These are phyloP conservation scores for Ylistrum balloti DNA, from an alignment of 1,140 invertebrate genomes.

Conservation along the genomic window DNA sequence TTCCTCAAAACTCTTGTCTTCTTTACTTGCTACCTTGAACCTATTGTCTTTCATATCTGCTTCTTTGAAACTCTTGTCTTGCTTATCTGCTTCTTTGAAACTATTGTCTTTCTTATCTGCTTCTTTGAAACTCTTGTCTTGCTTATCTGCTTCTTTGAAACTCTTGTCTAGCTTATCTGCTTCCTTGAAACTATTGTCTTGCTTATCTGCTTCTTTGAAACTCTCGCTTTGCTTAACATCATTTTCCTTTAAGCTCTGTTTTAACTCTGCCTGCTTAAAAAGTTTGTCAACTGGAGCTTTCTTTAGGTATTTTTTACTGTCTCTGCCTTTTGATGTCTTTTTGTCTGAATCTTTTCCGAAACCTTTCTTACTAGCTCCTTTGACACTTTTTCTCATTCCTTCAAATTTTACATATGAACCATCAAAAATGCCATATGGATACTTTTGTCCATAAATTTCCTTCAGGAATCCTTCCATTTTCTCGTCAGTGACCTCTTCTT, in stretches of 20 bases:
- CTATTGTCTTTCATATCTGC: background rate
- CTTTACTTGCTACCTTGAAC: background rate
- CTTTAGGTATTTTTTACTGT: too few relatives aligned
- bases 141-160: conserved; percentile 4
- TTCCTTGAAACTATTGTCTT: background rate
- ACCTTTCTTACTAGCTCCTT: too few relatives aligned
- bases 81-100: conserved; percentile 49
- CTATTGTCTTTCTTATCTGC: conserved; percentile 59
- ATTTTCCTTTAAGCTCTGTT: background rate
- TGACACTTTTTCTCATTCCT: background rate
- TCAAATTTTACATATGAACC: conserved; percentile 5
- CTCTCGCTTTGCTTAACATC: background rate
- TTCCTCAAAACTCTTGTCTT: conserved; percentile 8
- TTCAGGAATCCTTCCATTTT: conserved; percentile 48
- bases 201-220: conserved; percentile 4
- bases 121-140: conserved; percentile 47
- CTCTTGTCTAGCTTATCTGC: background rate
- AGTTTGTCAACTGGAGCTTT: too few relatives aligned
- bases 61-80: background rate
- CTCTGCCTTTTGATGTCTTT: too few relatives aligned
- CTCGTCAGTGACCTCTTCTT: conserved; percentile 13
- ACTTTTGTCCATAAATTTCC: conserved; percentile 56
- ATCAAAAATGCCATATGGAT: conserved; percentile 51
- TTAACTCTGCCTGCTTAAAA: background rate
- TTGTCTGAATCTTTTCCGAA: too few relatives aligned